Evolutionary conservation across 2,113 vertebrate species (phyloP).

Genomic region (Silurus glanis): DNA sequence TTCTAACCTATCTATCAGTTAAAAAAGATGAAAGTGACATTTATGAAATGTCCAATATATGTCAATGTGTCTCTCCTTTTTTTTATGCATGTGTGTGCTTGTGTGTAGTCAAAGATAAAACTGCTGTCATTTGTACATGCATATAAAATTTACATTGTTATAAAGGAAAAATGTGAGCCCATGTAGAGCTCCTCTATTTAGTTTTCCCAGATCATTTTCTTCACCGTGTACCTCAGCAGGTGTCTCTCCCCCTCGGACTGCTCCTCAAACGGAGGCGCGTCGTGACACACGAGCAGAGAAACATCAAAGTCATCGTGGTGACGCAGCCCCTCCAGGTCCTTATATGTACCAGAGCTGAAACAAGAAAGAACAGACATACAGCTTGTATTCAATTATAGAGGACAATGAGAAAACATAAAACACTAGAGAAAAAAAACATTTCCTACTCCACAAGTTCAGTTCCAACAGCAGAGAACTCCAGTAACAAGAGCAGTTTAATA

Average conservation of each 20-base stretch:
- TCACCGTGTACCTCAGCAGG: slow-evolving; percentile 78
- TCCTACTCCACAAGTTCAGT: background rate
- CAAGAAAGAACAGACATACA: slow-evolving; percentile 17
- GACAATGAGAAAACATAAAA: background rate
- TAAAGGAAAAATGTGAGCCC: background rate
- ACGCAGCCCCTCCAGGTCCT: slow-evolving; percentile 89
- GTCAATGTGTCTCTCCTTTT: background rate
- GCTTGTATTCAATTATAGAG: background rate
- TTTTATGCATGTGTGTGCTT: background rate
- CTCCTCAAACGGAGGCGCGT: slow-evolving; percentile 90
- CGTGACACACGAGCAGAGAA: slow-evolving; percentile 92
- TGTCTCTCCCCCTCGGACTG: slow-evolving; percentile 93
- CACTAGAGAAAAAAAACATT: background rate
- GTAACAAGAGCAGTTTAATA: background rate
- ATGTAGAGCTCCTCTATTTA: background rate
- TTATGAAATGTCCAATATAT: background rate
- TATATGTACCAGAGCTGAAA: slow-evolving; percentile 89
- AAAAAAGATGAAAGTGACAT: background rate
- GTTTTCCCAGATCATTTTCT: background rate
- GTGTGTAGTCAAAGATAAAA: background rate
- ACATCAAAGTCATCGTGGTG: slow-evolving; percentile 98
- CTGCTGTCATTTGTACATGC: background rate
- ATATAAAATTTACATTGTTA: background rate
- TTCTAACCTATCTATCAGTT: background rate
- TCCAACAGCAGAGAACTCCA: background rate